These are phyloP conservation scores for Chrysocyon brachyurus DNA, from an alignment of 2,797 vertebrate species.

Conservation along the genomic window DNA sequence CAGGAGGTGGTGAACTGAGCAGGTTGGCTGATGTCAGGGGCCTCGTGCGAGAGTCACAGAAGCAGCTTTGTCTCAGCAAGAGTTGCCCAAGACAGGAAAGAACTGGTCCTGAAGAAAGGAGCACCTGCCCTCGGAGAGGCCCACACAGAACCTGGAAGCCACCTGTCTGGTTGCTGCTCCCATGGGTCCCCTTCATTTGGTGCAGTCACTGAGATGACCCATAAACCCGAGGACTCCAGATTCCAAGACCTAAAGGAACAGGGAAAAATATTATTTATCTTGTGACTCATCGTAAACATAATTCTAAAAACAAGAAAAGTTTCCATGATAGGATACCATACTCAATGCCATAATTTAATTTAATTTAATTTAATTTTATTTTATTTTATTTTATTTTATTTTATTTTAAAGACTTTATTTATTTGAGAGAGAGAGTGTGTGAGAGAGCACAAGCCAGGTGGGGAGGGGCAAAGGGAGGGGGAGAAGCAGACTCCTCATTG, in stretches of 20 bases:
- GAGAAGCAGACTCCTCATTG: too few species aligned
- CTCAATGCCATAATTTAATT: neutral
- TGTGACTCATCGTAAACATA: neutral
- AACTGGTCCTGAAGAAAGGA: neutral
- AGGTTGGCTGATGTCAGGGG: neutral
- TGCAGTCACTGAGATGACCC: neutral
- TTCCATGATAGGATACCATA: neutral
- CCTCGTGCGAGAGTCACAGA: neutral
- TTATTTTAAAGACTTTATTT: too few species aligned
- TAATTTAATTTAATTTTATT: too few species aligned
- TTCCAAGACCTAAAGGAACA: neutral
- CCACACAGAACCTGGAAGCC: accelerated
- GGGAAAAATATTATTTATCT: neutral
- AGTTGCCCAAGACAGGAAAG: neutral
- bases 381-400: neutral
- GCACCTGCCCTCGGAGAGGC: neutral
- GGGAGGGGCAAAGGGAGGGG: too few species aligned
- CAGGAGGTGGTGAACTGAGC: neutral
- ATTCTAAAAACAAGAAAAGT: neutral
- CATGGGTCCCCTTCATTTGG: neutral
- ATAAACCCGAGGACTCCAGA: neutral
- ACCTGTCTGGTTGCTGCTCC: too few species aligned
- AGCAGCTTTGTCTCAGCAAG: neutral
- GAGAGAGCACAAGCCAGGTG: too few species aligned
- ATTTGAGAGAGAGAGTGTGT: too few species aligned